These are phyloP conservation scores for Thinocorus orbignyianus DNA, from an alignment of 2,113 vertebrate genomes.

Conservation along the genomic window DNA sequence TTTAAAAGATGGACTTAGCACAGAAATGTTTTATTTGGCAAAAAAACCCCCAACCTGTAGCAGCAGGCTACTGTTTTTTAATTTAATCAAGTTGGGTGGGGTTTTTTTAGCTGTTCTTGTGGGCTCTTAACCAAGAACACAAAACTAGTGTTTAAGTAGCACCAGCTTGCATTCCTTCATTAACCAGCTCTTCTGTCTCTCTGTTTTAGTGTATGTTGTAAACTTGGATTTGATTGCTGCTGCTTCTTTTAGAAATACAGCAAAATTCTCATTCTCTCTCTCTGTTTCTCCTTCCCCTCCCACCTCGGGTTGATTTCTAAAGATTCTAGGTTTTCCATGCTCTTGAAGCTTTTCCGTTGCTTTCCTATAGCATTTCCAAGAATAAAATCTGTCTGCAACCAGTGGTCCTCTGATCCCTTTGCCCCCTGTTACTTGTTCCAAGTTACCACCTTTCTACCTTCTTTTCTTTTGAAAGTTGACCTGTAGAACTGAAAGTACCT, in stretches of 20 bases:
- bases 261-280: neutral
- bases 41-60: neutral
- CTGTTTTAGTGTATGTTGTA: neutral
- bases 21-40: neutral
- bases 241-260: neutral
- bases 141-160: neutral
- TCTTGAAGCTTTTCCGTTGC: neutral
- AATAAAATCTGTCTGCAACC: neutral
- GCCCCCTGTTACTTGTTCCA: neutral
- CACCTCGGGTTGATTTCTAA: neutral
- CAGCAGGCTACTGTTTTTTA: neutral
- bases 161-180: neutral
- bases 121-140: too few species aligned
- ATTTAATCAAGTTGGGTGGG: neutral
- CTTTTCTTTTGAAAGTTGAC: neutral
- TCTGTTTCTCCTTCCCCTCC: neutral
- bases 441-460: neutral
- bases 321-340: neutral
- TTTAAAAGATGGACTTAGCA: neutral
- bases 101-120: neutral
- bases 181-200: neutral
- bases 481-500: neutral
- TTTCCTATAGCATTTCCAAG: neutral
- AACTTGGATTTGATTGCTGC: neutral
- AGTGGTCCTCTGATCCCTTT: neutral